Evolutionary conservation across 2,888 invertebrate species (phyloP).

Genomic region (Xestoiulus laeticollis): DNA sequence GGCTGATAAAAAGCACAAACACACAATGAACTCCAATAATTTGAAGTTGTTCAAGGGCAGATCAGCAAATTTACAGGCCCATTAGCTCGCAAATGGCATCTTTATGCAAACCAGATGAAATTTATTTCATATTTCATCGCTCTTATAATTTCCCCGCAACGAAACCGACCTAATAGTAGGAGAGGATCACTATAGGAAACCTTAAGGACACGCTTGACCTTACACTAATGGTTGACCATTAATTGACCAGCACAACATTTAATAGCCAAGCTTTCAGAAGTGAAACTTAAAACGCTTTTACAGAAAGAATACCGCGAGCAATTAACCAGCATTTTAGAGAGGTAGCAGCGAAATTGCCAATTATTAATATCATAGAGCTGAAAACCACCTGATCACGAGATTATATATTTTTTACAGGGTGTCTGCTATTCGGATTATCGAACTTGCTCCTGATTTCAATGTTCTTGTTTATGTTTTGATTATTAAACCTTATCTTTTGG

Average conservation of each 20-base stretch:
- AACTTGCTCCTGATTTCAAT: too few relatives aligned
- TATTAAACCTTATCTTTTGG: too few relatives aligned
- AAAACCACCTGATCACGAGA: neutral
- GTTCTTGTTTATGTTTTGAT: too few relatives aligned
- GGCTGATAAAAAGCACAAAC: conserved; percentile 2
- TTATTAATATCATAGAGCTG: neutral
- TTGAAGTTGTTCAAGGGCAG: conserved; percentile 7
- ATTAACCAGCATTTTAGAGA: conserved; percentile 16
- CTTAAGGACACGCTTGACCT: conserved; percentile 20
- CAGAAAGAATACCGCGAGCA: conserved; percentile 8
- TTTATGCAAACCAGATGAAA: conserved; percentile 24
- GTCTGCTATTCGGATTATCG: neutral
- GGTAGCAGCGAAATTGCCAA: neutral
- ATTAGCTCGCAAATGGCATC: conserved; percentile 13
- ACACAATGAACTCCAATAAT: conserved; percentile 42
- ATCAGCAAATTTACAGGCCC: conserved; percentile 33
- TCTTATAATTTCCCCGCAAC: neutral
- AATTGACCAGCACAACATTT: neutral
- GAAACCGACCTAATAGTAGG: neutral
- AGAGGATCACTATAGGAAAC: neutral
- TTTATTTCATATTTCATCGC: conserved; percentile 38
- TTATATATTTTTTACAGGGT: neutral
- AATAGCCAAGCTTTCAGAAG: neutral
- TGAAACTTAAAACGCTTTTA: conserved; percentile 27
- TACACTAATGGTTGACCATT: conserved; percentile 12